Percentiles rank a stretch among this genome's conserved stretches.
Evolutionary conservation across 2,797 vertebrate species (phyloP).

Genomic region (Margarornis squamiger): DNA sequence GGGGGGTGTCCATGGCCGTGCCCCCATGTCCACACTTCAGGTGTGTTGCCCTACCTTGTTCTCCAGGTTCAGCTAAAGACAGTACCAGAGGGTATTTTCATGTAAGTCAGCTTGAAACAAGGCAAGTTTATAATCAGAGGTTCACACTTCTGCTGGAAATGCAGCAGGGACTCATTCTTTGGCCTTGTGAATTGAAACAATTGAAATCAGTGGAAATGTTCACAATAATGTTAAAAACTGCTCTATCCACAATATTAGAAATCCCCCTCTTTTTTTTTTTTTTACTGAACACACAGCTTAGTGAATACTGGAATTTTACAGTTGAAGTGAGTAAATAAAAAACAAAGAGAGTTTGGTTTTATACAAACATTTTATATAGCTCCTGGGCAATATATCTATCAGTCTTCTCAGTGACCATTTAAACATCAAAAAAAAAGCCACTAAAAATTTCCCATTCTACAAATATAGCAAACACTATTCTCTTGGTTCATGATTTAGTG

Average conservation of each 20-base stretch:
- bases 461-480: background rate
- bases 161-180: background rate
- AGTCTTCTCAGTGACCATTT: background rate
- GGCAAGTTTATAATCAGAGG: background rate
- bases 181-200: background rate
- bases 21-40: too few relatives aligned
- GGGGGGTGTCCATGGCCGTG: too few relatives aligned
- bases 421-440: rapidly evolving
- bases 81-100: background rate
- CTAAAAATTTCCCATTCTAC: background rate
- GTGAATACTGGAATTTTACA: background rate
- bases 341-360: background rate
- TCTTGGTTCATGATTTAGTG: background rate
- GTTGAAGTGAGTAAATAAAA: background rate
- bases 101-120: background rate
- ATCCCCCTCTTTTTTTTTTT: rapidly evolving
- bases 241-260: background rate
- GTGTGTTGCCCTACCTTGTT: background rate
- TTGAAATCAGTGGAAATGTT: background rate
- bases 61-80: background rate
- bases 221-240: background rate
- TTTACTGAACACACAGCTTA: background rate
- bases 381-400: background rate
- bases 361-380: background rate
- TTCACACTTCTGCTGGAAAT: background rate